phyloP scores from a whole-genome alignment of 2,113 vertebrate genomes.

The Micronycteris hirsuta region DNA sequence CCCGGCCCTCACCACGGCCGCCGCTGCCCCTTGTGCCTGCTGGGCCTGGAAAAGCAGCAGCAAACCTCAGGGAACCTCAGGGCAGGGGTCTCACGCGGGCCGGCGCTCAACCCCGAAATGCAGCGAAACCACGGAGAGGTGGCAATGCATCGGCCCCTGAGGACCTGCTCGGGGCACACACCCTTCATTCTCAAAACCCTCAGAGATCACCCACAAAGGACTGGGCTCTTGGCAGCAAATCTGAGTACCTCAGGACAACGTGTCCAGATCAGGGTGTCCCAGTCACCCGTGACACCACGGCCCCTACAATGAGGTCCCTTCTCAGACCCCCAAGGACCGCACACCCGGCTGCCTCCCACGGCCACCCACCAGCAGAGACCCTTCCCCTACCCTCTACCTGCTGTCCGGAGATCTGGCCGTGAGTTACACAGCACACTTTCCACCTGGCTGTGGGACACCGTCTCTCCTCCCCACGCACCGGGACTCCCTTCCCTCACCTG shows the following conservation, averaged over 20 bases:
- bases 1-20: neutral
- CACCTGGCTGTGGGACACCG: neutral
- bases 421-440: neutral
- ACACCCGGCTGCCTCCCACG: fast-evolving
- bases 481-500: neutral
- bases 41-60: neutral
- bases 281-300: neutral
- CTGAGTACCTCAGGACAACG: neutral
- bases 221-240: neutral
- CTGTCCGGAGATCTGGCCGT: neutral
- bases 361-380: no score
- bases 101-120: neutral
- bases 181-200: neutral
- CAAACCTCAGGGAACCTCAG: no score
- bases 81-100: fast-evolving
- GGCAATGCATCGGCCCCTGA: neutral
- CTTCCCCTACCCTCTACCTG: neutral
- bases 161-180: neutral
- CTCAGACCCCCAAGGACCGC: neutral
- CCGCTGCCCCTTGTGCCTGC: neutral
- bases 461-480: neutral
- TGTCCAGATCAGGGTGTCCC: neutral
- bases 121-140: neutral
- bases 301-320: neutral
- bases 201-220: neutral